A percentile compares a stretch with the other conserved stretches of the same genome.
phyloP scores from a whole-genome alignment of 2,888 invertebrate genomes.

The Terebella lapidaria region DNA sequence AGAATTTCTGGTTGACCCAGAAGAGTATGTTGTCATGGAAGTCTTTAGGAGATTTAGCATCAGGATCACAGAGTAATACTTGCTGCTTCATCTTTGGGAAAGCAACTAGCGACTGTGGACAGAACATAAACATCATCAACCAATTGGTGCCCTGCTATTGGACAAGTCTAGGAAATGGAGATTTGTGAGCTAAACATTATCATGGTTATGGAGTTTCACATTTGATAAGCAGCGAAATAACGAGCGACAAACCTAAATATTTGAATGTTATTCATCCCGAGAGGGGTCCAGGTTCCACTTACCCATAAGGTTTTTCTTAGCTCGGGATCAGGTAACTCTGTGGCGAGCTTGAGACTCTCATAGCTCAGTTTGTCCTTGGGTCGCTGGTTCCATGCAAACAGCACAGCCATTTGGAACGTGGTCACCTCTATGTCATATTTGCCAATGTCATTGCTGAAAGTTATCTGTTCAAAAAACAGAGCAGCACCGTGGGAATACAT shows the following conservation, averaged over 20 bases:
- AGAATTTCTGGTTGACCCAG: constrained; percentile 97
- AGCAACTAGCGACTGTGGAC: constrained; percentile 74
- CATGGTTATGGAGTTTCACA: neutral
- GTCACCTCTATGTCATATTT: constrained; percentile 97
- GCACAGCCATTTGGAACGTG: constrained; percentile 98
- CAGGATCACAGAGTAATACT: constrained; percentile 76
- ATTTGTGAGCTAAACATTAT: too few species aligned
- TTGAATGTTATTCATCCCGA: too few species aligned
- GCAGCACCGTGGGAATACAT: too few species aligned
- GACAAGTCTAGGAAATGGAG: too few species aligned
- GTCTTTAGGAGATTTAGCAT: constrained; percentile 80
- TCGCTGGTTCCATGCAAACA: constrained; percentile 96
- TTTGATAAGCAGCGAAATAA: too few species aligned
- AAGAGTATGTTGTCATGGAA: constrained; percentile 88
- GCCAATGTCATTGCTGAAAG: constrained; percentile 82
- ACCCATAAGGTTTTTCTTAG: constrained; percentile 85
- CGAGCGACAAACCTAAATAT: too few species aligned
- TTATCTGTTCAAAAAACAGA: constrained; percentile 72
- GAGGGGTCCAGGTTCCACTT: too few species aligned
- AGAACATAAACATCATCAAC: neutral
- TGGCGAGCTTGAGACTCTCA: constrained; percentile 91
- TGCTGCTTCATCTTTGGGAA: constrained; percentile 95
- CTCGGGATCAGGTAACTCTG: constrained; percentile 94
- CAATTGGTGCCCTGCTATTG: too few species aligned
- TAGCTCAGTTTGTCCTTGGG: constrained; percentile 88